Conservation (phyloP, 2,113 vertebrate genomes). For the Patagioenas fasciata region DNA sequence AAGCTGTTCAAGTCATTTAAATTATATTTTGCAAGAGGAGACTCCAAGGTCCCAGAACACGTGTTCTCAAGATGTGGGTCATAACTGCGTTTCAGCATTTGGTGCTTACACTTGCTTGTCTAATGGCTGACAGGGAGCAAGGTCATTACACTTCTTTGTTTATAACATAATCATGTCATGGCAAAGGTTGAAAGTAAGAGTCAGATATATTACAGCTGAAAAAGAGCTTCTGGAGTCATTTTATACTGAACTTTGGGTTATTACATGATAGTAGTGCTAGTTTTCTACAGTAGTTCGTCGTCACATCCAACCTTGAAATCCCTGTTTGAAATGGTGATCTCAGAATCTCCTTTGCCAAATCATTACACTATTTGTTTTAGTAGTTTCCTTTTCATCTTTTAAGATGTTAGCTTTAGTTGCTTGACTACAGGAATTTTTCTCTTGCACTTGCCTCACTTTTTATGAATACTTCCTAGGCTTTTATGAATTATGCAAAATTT, state of each 20-base stretch:
- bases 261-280: background rate
- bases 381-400: constrained; percentile 43
- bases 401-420: constrained; percentile 46
- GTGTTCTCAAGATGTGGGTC: background rate
- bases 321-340: constrained; percentile 14
- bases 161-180: background rate
- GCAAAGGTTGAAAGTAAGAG: background rate
- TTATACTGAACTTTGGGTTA: background rate
- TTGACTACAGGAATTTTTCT: background rate
- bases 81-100: background rate
- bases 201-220: background rate
- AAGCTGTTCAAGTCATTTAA: background rate
- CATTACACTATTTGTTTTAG: constrained; percentile 30
- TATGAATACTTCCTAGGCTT: background rate
- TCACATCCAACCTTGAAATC: background rate
- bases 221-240: background rate
- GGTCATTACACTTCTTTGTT: background rate
- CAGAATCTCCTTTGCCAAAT: constrained; percentile 35
- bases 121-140: background rate
- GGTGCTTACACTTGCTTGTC: background rate
- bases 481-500: background rate
- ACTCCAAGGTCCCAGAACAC: background rate
- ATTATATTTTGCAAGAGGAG: background rate
- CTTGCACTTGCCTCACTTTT: constrained; percentile 23
- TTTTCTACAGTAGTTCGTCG: constrained; percentile 27